phyloP scores from a whole-genome alignment of 1,140 invertebrate species.

The Anagrus nilaparvatae region DNA sequence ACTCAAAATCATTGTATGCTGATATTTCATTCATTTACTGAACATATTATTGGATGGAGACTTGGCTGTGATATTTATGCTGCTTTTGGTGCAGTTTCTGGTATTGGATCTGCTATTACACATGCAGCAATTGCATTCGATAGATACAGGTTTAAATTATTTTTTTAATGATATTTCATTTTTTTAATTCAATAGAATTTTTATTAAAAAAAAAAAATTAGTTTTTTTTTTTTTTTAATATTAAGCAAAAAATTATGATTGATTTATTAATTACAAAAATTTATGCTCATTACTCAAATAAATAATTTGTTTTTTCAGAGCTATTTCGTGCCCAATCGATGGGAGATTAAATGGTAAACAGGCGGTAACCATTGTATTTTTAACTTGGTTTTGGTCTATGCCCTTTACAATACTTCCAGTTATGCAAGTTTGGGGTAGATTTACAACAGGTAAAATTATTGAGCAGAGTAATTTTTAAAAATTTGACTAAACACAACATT shows the following conservation, averaged over 20 bases:
- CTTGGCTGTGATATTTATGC: slow-evolving; percentile 62
- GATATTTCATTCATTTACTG: slow-evolving; percentile 55
- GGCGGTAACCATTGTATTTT: slow-evolving; percentile 48
- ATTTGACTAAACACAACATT: too few relatives aligned
- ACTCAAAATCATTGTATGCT: slow-evolving; percentile 62
- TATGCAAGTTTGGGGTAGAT: slow-evolving; percentile 55
- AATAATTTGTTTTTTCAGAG: too few relatives aligned
- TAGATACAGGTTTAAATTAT: slow-evolving; percentile 64
- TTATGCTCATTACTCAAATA: too few relatives aligned
- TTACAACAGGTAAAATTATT: slow-evolving; percentile 57
- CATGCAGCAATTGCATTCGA: slow-evolving; percentile 68
- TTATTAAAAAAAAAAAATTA: too few relatives aligned
- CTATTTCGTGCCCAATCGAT: slow-evolving; percentile 65
- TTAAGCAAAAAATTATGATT: too few relatives aligned
- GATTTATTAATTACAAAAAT: too few relatives aligned
- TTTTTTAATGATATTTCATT: too few relatives aligned
- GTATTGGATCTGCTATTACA: slow-evolving; percentile 60
- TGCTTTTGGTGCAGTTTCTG: slow-evolving; percentile 54
- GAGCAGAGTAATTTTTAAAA: too few relatives aligned
- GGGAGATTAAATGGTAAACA: slow-evolving; percentile 57
- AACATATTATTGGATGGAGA: slow-evolving; percentile 55
- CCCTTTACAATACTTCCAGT: slow-evolving; percentile 60
- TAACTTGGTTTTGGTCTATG: slow-evolving; percentile 61
- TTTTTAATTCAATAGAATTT: too few relatives aligned
- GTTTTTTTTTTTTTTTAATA: too few relatives aligned